Percentiles rank a stretch among this genome's conserved stretches.
Conservation (phyloP, 2,113 vertebrate species). For the Neotragus moschatus region DNA sequence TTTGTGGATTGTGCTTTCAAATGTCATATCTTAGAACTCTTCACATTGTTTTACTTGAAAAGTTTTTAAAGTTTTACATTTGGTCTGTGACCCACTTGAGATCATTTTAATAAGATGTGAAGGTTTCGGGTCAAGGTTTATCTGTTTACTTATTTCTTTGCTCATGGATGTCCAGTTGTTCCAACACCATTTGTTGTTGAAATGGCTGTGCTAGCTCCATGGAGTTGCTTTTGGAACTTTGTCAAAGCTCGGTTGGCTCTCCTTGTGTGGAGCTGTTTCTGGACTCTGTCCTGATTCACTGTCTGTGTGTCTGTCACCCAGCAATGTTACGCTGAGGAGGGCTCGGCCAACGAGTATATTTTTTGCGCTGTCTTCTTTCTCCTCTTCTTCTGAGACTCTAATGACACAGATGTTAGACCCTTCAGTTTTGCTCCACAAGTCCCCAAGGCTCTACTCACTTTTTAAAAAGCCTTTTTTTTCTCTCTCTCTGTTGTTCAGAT, state of each 20-base stretch:
- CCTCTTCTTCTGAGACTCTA: not conserved
- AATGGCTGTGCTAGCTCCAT: not conserved
- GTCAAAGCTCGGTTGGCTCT: not conserved
- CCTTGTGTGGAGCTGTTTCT: not conserved
- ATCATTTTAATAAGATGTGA: not conserved
- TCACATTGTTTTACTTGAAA: not conserved
- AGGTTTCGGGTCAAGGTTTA: not conserved
- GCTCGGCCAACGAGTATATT: not conserved
- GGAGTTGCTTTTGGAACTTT: not conserved
- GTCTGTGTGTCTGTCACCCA: not conserved
- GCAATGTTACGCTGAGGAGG: rapidly evolving
- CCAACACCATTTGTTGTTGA: not conserved
- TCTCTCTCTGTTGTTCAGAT: not conserved
- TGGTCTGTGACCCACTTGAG: not conserved
- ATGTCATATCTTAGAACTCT: not conserved
- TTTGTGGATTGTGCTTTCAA: not conserved
- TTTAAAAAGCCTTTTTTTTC: not conserved
- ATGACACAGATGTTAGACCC: not conserved
- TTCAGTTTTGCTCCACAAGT: not conserved
- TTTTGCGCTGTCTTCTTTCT: not conserved
- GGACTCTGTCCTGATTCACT: not conserved
- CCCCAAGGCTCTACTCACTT: not conserved
- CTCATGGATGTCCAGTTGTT: not conserved
- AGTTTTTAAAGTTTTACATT: not conserved
- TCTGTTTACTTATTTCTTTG: not conserved